Percentiles rank a stretch among this genome's conserved stretches.
Conservation (phyloP, 1,140 invertebrate genomes). For the Drosophila mojavensis region DNA sequence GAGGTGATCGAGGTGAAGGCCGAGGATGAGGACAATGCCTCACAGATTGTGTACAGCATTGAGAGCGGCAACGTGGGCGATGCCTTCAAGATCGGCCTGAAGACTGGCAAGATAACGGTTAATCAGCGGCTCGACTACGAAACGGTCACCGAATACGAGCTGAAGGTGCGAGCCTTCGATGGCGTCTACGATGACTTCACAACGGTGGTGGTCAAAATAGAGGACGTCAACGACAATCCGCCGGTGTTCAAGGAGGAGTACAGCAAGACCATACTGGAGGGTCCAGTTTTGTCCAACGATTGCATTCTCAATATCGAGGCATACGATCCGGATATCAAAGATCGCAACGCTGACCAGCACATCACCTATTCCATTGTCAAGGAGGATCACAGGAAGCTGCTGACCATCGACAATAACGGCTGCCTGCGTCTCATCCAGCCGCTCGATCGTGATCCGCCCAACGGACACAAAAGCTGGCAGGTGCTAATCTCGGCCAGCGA, state of each 20-base stretch:
- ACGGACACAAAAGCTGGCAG: constrained; percentile 92
- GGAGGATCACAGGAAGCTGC: constrained; percentile 88
- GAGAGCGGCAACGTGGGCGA: constrained; percentile 90
- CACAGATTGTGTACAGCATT: constrained; percentile 92
- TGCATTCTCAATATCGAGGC: constrained; percentile 89
- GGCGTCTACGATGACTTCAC: constrained; percentile 90
- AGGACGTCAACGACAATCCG: constrained; percentile 93
- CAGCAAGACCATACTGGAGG: constrained; percentile 89
- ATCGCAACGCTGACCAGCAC: constrained; percentile 89
- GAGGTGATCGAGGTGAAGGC: constrained; percentile 93
- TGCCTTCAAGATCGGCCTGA: constrained; percentile 91
- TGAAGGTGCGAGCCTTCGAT: constrained; percentile 91
- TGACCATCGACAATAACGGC: constrained; percentile 89
- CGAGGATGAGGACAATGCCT: constrained; percentile 91
- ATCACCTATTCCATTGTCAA: constrained; percentile 91
- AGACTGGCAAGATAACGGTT: constrained; percentile 92
- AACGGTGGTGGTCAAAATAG: constrained; percentile 90
- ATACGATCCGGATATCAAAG: constrained; percentile 93
- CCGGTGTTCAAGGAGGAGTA: constrained; percentile 89
- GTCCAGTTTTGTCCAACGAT: constrained; percentile 85
- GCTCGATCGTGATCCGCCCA: constrained; percentile 93
- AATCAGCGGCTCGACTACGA: constrained; percentile 93
- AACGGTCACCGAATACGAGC: constrained; percentile 90
- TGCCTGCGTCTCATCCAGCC: constrained; percentile 91
- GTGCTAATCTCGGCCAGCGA: constrained; percentile 93